Conservation (phyloP, 2,113 vertebrate species). For the Gasterosteus nipponicus region DNA sequence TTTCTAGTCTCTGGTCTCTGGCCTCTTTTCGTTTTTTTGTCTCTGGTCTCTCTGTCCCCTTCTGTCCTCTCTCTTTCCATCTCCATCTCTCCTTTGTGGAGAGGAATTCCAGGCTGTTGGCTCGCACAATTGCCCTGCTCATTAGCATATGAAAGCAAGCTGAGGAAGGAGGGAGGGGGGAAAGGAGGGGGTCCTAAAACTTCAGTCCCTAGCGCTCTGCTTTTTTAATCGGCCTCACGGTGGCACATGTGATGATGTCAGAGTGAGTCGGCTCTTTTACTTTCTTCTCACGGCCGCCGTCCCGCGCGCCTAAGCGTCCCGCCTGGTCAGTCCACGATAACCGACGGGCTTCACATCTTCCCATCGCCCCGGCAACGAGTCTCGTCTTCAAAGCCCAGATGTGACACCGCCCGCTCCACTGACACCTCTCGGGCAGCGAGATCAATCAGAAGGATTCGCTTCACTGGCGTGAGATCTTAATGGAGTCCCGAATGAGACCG, state of each 20-base stretch:
- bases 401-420: neutral
- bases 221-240: conserved; percentile 30
- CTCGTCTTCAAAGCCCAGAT: neutral
- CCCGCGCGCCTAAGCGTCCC: neutral
- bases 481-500: neutral
- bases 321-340: conserved; percentile 7
- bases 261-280: neutral
- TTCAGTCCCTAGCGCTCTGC: conserved; percentile 39
- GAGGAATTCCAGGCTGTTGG: conserved; percentile 72
- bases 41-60: conserved; percentile 51
- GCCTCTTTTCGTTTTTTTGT: no score
- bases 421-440: conserved; percentile 18
- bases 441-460: conserved; percentile 37
- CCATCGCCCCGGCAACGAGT: neutral
- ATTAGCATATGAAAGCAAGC: conserved; percentile 82
- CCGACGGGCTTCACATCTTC: conserved; percentile 10
- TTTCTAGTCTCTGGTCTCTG: conserved; percentile 41
- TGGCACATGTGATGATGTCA: conserved; percentile 25
- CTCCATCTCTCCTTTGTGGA: conserved; percentile 68
- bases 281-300: neutral
- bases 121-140: conserved; percentile 52
- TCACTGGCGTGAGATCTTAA: conserved; percentile 20
- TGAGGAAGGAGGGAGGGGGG: conserved; percentile 53
- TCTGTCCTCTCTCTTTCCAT: conserved; percentile 45
- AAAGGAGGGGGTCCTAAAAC: conserved; percentile 59